phyloP scores from a whole-genome alignment of 2,113 vertebrate genomes.

The Salminus brasiliensis region DNA sequence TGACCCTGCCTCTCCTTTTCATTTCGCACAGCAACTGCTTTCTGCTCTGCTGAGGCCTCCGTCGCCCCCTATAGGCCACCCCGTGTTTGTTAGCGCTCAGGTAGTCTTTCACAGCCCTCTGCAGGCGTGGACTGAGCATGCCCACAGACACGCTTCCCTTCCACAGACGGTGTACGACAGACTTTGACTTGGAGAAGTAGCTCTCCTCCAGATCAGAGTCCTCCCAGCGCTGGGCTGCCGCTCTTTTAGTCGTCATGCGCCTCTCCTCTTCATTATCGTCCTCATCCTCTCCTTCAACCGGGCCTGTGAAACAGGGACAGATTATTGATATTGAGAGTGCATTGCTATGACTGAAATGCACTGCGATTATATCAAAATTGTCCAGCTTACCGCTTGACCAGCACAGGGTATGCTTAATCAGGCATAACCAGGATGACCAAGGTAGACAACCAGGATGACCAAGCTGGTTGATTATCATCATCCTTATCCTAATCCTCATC shows the following conservation, averaged over 20 bases:
- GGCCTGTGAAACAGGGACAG: constrained; percentile 6
- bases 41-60: constrained; percentile 63
- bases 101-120: constrained; percentile 91
- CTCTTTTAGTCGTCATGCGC: constrained; percentile 53
- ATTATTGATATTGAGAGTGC: no score
- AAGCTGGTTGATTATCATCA: no score
- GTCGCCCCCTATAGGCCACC: constrained; percentile 82
- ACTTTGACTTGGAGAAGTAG: constrained; percentile 84
- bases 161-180: constrained; percentile 88
- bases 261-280: constrained; percentile 59
- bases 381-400: no score
- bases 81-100: constrained; percentile 89
- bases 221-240: constrained; percentile 46
- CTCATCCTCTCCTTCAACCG: constrained; percentile 55
- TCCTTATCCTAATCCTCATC: no score
- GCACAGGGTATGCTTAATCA: no score
- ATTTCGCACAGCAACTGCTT: constrained; percentile 87
- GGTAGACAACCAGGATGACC: no score
- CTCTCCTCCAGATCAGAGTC: constrained; percentile 78
- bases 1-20: constrained; percentile 78
- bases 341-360: no score
- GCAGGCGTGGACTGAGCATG: constrained; percentile 90
- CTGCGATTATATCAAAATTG: no score
- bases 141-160: constrained; percentile 82
- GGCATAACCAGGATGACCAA: no score